A percentile compares a stretch with the other conserved stretches of the same genome.
Conservation (phyloP, 37 sponge, comb jelly and placozoan genomes). For the Cladorhizidae sp. region DNA sequence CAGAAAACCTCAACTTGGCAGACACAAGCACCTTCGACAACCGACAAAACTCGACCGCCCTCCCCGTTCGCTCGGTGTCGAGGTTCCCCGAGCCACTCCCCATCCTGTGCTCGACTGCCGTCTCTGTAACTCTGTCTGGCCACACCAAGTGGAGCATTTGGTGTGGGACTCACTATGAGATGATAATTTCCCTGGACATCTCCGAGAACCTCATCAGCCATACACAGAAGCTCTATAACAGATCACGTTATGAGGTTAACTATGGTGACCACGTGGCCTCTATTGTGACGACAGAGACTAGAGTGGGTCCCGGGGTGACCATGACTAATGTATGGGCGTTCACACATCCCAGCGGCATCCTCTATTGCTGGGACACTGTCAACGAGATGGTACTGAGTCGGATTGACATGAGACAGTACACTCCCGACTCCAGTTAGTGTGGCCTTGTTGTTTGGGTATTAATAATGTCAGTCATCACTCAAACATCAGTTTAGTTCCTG, state of each 20-base stretch:
- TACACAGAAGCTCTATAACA: slow-evolving; percentile 26
- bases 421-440: slow-evolving; percentile 34
- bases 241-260: slow-evolving; percentile 10
- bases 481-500: neutral
- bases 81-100: slow-evolving; percentile 49
- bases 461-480: too few species aligned
- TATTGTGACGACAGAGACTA: slow-evolving; percentile 2
- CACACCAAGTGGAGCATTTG: slow-evolving; percentile 17
- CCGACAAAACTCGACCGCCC: slow-evolving; percentile 28
- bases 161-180: slow-evolving; percentile 55
- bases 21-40: slow-evolving; percentile 60
- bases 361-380: slow-evolving; percentile 61
- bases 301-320: neutral
- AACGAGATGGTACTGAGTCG: slow-evolving; percentile 27
- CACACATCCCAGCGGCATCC: slow-evolving; percentile 32
- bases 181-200: slow-evolving; percentile 42
- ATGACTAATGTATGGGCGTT: slow-evolving; percentile 53
- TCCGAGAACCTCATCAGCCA: slow-evolving; percentile 20
- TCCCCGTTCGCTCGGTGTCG: slow-evolving; percentile 65
- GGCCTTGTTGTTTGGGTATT: too few species aligned
- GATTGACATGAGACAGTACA: slow-evolving; percentile 25
- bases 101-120: slow-evolving; percentile 24
- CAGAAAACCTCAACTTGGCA: slow-evolving; percentile 30
- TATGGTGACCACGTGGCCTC: slow-evolving; percentile 22
- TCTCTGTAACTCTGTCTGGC: neutral